Conservation (phyloP, 2,888 invertebrate species). For the Mythimna pallens region DNA sequence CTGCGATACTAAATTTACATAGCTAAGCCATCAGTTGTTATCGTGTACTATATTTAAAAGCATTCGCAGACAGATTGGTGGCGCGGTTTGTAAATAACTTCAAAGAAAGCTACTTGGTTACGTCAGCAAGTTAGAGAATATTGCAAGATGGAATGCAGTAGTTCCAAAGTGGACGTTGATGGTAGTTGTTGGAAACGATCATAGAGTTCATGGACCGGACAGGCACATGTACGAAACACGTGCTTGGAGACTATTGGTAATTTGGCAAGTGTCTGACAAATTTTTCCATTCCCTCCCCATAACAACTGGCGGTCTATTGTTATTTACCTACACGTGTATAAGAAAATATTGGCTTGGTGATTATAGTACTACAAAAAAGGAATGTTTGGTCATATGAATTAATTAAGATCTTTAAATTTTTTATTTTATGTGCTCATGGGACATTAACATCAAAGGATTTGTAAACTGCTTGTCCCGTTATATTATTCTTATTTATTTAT, state of each 20-base stretch:
- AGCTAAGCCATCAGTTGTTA: constrained; percentile 12
- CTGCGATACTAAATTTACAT: constrained; percentile 29
- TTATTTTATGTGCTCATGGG: too few relatives aligned
- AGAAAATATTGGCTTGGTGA: background rate
- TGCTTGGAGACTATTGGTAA: constrained; percentile 12
- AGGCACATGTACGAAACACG: constrained; percentile 2
- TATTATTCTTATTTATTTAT: background rate
- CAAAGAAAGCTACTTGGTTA: constrained; percentile 26
- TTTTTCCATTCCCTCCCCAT: constrained; percentile 16
- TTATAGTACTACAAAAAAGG: background rate
- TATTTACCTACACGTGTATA: background rate
- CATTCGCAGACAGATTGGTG: constrained; percentile 43
- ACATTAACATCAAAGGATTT: background rate
- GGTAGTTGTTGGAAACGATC: constrained; percentile 9
- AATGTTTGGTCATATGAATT: background rate
- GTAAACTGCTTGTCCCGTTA: background rate
- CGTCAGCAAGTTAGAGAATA: constrained; percentile 16
- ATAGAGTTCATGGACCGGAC: constrained; percentile 31
- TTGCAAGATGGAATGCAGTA: constrained; percentile 16
- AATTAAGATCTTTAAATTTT: too few relatives aligned
- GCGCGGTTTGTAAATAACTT: constrained; percentile 30
- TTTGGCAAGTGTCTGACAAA: constrained; percentile 34
- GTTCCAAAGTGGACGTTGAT: constrained; percentile 6
- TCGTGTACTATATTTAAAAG: constrained; percentile 40
- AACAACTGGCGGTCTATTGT: background rate